phyloP scores from a whole-genome alignment of 2,113 vertebrate species.

The Junco hyemalis region DNA sequence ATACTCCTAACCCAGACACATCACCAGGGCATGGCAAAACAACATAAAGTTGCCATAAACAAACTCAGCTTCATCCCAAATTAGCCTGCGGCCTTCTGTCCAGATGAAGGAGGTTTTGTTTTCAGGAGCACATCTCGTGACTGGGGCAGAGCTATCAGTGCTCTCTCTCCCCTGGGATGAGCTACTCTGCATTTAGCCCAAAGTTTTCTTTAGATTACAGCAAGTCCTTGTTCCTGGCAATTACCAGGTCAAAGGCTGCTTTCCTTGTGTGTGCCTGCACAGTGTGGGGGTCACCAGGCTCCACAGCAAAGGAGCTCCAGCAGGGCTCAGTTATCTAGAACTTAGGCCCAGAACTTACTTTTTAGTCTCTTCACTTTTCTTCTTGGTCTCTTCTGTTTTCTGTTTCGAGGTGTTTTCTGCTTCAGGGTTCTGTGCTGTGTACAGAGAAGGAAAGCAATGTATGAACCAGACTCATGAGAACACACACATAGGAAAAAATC shows the following conservation, averaged over 20 bases:
- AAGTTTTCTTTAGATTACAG: background rate
- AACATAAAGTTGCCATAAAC: background rate
- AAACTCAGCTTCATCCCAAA: background rate
- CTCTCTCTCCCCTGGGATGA: background rate
- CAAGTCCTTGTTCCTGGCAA: background rate
- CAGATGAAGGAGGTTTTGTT: background rate
- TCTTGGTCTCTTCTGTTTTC: conserved; percentile 47
- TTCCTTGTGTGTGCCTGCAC: background rate
- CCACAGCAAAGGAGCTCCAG: background rate
- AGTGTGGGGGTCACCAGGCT: background rate
- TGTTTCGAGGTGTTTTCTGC: conserved; percentile 22
- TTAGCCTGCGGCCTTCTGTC: background rate
- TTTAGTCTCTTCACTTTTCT: conserved; percentile 64
- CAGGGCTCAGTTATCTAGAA: background rate
- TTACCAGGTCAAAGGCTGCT: background rate
- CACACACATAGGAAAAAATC: background rate
- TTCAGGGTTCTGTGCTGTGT: conserved; percentile 58
- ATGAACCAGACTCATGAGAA: background rate
- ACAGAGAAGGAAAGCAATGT: background rate
- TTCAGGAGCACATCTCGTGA: background rate
- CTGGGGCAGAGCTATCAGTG: background rate
- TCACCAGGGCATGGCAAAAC: background rate
- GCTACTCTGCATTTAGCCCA: background rate
- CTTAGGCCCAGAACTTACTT: background rate
- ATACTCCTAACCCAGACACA: background rate